Evolutionary conservation across 2,113 vertebrate species (phyloP).

Genomic region (Maccullochella peelii): DNA sequence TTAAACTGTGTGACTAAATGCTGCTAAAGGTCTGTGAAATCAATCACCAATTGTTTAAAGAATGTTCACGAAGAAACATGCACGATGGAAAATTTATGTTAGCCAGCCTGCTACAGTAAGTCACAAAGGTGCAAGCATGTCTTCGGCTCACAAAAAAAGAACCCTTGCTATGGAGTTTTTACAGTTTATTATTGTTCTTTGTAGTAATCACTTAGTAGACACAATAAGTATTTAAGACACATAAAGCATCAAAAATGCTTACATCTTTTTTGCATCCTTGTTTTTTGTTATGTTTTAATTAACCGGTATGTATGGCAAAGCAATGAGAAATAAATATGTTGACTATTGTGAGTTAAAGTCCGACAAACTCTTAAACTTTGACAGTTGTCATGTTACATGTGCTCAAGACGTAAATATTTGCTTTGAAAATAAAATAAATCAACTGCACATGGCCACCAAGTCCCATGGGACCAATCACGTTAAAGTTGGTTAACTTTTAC

Average conservation of each 20-base stretch:
- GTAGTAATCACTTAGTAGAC: not conserved
- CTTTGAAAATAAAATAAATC: not conserved
- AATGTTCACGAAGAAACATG: slow-evolving; percentile 13
- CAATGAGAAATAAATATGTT: not conserved
- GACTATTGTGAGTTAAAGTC: not conserved
- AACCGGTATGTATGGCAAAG: not conserved
- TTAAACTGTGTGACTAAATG: slow-evolving; percentile 43
- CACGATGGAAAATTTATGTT: slow-evolving; percentile 3
- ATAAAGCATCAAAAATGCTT: not conserved
- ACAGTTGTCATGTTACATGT: not conserved
- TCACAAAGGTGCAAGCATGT: not conserved
- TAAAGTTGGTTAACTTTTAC: not conserved
- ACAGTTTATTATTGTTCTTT: not conserved
- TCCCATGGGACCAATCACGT: not conserved
- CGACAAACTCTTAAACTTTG: not conserved
- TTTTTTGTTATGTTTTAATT: not conserved
- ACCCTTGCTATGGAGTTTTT: not conserved
- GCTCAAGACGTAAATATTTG: not conserved
- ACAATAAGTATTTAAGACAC: not conserved
- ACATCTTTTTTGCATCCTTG: not conserved
- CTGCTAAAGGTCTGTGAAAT: slow-evolving; percentile 20
- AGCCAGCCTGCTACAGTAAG: not conserved
- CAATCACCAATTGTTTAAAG: slow-evolving; percentile 38
- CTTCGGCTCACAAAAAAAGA: not conserved
- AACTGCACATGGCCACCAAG: slow-evolving; percentile 14